These are phyloP conservation scores for Drosophila nigritarsus DNA, from an alignment of 2,888 invertebrate genomes.

Conservation along the genomic window DNA sequence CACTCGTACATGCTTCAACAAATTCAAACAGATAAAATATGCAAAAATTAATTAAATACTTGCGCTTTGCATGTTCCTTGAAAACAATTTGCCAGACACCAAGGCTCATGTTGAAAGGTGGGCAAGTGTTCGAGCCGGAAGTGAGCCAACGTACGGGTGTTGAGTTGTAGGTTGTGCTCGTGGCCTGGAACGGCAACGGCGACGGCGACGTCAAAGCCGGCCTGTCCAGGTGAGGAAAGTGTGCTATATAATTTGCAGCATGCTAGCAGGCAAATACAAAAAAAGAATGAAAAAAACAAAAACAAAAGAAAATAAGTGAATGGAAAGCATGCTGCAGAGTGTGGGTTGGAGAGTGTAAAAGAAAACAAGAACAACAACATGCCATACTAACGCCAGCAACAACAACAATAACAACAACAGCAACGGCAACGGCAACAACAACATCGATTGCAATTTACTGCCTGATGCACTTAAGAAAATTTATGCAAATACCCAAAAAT, in stretches of 20 bases:
- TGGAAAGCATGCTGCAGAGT: constrained; percentile 66
- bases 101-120: constrained; percentile 82
- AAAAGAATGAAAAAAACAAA: constrained; percentile 11
- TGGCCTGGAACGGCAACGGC: constrained; percentile 45
- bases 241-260: constrained; percentile 81
- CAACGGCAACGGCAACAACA: constrained; percentile 52
- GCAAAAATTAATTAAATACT: constrained; percentile 82
- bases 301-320: constrained; percentile 12
- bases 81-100: constrained; percentile 82
- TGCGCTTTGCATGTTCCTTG: constrained; percentile 82
- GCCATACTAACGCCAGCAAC: constrained; percentile 18
- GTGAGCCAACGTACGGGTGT: constrained; percentile 56
- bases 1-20: constrained; percentile 79
- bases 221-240: constrained; percentile 81
- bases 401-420: constrained; percentile 20
- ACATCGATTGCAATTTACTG: constrained; percentile 83
- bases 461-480: constrained; percentile 84
- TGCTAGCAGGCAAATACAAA: constrained; percentile 64
- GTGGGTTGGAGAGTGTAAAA: constrained; percentile 42
- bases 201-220: constrained; percentile 66
- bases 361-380: constrained; percentile 52
- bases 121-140: constrained; percentile 69
- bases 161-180: constrained; percentile 66
- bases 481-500: constrained; percentile 84
- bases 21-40: constrained; percentile 82